phyloP scores from a whole-genome alignment of 64 coral and sea anemone species.

The Cladopsammia gracilis region DNA sequence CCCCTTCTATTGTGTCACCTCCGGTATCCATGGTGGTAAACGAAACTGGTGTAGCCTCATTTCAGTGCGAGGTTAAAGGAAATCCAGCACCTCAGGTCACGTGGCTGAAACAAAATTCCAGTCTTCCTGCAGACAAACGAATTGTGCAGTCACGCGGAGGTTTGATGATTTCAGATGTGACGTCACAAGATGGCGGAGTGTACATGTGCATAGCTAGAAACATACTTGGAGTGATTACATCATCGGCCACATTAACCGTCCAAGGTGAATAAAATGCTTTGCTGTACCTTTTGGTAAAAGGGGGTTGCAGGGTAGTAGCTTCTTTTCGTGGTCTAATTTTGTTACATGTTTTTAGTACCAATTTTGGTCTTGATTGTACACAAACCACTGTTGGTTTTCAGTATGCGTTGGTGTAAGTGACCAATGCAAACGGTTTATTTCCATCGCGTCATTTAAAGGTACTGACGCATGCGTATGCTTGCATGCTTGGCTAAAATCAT shows the following conservation, averaged over 20 bases:
- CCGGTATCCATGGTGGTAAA: conserved; percentile 38
- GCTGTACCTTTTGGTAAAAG: too few species aligned
- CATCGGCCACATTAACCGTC: conserved; percentile 38
- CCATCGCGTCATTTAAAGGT: too few species aligned
- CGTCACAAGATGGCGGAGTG: conserved; percentile 20
- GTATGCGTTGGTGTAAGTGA: too few species aligned
- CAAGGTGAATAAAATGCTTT: conserved; percentile 4
- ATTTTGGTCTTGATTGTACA: too few species aligned
- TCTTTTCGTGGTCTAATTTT: too few species aligned
- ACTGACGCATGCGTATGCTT: too few species aligned
- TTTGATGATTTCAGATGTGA: conserved; percentile 24
- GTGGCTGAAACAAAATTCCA: conserved; percentile 59
- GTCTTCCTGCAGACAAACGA: not conserved
- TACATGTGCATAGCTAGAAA: conserved; percentile 29
- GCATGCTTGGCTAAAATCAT: too few species aligned
- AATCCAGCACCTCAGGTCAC: conserved; percentile 53
- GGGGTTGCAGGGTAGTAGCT: too few species aligned
- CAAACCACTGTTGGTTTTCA: too few species aligned
- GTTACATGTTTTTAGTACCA: too few species aligned
- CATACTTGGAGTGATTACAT: not conserved
- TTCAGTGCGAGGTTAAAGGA: conserved; percentile 67
- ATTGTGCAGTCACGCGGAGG: not conserved
- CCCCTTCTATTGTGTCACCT: conserved; percentile 37
- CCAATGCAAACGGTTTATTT: too few species aligned
- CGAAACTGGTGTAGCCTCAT: conserved; percentile 36